A percentile compares a stretch with the other conserved stretches of the same genome.
Evolutionary conservation across 2,797 vertebrate genomes (phyloP).

Genomic region (Falco berigora): DNA sequence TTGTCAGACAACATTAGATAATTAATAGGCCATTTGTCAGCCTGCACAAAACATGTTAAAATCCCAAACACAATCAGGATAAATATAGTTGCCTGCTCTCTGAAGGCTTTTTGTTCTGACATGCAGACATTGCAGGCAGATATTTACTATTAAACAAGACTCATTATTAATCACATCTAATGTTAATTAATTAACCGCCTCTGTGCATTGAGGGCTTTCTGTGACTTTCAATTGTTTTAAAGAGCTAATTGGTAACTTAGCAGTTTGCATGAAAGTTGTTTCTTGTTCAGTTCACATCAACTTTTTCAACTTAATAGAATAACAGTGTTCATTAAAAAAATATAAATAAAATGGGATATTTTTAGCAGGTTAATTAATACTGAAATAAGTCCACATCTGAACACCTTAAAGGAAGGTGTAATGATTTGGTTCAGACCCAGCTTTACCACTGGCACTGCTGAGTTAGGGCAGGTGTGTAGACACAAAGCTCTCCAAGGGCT

Average conservation of each 20-base stretch:
- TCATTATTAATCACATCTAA: constrained; percentile 99
- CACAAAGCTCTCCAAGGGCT: neutral
- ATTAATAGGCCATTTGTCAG: constrained; percentile 99
- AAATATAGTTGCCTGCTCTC: constrained; percentile 87
- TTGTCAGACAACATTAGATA: constrained; percentile 99
- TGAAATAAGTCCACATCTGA: neutral
- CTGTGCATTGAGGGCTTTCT: constrained; percentile 75
- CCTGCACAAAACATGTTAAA: constrained; percentile 96
- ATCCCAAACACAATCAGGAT: constrained; percentile 91
- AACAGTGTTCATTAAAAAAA: constrained; percentile 11
- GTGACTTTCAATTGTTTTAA: constrained; percentile 85
- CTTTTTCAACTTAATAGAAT: constrained; percentile 30
- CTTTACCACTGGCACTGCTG: neutral
- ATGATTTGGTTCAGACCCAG: neutral
- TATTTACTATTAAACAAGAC: constrained; percentile 90
- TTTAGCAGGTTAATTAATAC: neutral
- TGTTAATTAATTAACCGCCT: constrained; percentile 96
- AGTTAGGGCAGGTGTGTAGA: neutral
- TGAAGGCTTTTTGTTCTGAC: constrained; percentile 88
- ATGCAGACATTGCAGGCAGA: constrained; percentile 80
- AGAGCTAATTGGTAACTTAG: constrained; percentile 88
- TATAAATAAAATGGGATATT: neutral
- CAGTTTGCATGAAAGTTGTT: constrained; percentile 78
- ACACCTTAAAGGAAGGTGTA: neutral
- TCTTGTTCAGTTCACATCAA: constrained; percentile 56